Percentiles rank a stretch among this genome's conserved stretches.
Evolutionary conservation across 2,888 invertebrate species (phyloP).

Genomic region (Phorcus lineatus): DNA sequence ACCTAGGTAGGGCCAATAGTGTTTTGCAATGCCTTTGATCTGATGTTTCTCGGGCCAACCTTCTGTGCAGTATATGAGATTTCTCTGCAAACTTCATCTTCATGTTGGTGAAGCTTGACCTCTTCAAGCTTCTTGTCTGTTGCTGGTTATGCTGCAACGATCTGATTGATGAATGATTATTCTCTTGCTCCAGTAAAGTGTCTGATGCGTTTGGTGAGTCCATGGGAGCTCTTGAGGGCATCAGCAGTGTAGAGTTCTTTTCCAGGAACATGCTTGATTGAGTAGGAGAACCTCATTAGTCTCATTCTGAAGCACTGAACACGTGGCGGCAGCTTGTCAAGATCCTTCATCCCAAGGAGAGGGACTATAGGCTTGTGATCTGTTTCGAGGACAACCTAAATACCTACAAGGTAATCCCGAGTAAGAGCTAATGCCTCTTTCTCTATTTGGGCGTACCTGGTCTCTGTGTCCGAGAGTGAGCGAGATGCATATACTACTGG

Average conservation of each 20-base stretch:
- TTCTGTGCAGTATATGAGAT: too few species aligned
- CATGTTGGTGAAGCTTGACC: too few species aligned
- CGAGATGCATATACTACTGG: background rate
- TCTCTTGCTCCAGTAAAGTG: background rate
- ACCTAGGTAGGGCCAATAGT: too few species aligned
- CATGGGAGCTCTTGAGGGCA: too few species aligned
- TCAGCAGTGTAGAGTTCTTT: too few species aligned
- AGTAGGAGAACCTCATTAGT: too few species aligned
- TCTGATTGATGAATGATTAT: background rate
- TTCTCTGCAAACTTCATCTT: too few species aligned
- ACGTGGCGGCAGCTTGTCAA: background rate
- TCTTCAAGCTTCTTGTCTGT: background rate
- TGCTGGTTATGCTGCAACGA: background rate
- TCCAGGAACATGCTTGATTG: too few species aligned
- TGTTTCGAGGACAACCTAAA: background rate
- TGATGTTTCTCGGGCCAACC: too few species aligned
- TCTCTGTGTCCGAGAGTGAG: conserved; percentile 2
- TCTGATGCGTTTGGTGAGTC: too few species aligned
- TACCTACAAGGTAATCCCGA: background rate
- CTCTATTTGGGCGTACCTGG: background rate
- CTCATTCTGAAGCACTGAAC: too few species aligned
- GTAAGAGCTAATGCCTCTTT: conserved; percentile 1
- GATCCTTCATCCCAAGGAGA: background rate
- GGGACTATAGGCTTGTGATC: conserved; percentile 3
- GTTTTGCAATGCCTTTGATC: too few species aligned